Conservation (phyloP, 2,797 vertebrate genomes). For the Sebastes vulpes region DNA sequence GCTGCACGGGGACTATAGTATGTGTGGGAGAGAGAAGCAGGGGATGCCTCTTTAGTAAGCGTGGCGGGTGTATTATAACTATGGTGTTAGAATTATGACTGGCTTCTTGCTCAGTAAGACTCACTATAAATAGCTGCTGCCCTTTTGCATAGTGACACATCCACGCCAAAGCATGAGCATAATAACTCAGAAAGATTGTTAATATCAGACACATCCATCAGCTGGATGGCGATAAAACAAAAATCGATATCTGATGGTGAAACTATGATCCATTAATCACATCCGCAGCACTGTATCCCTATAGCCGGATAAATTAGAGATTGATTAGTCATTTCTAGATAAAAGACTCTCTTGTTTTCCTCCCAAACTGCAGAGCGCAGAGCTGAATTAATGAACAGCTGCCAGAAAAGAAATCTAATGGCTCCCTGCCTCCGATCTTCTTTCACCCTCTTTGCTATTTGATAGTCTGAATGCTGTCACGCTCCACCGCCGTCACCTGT, state of each 20-base stretch:
- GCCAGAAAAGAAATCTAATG: conserved; percentile 23
- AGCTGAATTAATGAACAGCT: conserved; percentile 30
- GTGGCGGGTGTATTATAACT: conserved; percentile 47
- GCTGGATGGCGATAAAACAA: conserved; percentile 18
- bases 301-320: conserved; percentile 10
- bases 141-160: conserved; percentile 73
- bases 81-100: conserved; percentile 62
- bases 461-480: conserved; percentile 46
- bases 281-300: not conserved
- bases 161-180: conserved; percentile 28
- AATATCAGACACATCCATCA: conserved; percentile 47
- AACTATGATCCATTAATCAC: conserved; percentile 36
- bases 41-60: conserved; percentile 64
- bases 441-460: conserved; percentile 59
- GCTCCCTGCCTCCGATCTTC: conserved; percentile 16
- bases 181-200: conserved; percentile 20
- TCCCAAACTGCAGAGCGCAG: not conserved
- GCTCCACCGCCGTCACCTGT: conserved; percentile 47
- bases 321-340: conserved; percentile 34
- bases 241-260: conserved; percentile 51
- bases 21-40: conserved; percentile 14
- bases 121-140: conserved; percentile 74
- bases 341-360: conserved; percentile 13
- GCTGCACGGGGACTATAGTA: conserved; percentile 47
- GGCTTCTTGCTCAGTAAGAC: conserved; percentile 63